Percentiles rank a stretch among this genome's conserved stretches.
Conservation (phyloP, 2,888 invertebrate species). For the Euclidia mi region DNA sequence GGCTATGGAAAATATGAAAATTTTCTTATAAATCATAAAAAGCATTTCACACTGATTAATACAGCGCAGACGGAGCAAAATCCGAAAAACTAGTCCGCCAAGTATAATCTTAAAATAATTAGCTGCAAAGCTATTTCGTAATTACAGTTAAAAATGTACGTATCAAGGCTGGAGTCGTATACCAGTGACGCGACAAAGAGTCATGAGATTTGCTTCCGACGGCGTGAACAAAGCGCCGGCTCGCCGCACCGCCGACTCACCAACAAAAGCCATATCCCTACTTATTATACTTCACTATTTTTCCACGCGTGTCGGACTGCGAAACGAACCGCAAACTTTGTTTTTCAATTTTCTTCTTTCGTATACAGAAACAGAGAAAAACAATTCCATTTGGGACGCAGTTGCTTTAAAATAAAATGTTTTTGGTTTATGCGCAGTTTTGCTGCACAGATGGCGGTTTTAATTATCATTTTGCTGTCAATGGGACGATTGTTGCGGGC, state of each 20-base stretch:
- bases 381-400: constrained; percentile 40
- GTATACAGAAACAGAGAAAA: constrained; percentile 32
- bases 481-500: too few relatives aligned
- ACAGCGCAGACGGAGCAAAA: too few relatives aligned
- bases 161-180: constrained; percentile 35
- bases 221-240: constrained; percentile 64
- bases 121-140: background rate
- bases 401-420: constrained; percentile 37
- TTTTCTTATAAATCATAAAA: too few relatives aligned
- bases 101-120: background rate
- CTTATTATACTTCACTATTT: constrained; percentile 68
- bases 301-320: constrained; percentile 61
- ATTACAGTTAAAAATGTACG: constrained; percentile 44
- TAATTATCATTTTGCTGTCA: too few relatives aligned
- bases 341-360: constrained; percentile 67
- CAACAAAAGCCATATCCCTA: constrained; percentile 54
- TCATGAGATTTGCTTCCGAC: constrained; percentile 74
- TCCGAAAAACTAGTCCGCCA: too few relatives aligned
- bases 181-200: constrained; percentile 65
- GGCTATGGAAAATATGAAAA: too few relatives aligned
- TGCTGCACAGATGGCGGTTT: too few relatives aligned
- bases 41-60: too few relatives aligned
- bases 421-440: constrained; percentile 31
- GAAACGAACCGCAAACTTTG: constrained; percentile 62
- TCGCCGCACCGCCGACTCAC: constrained; percentile 42